Base-by-base conservation (phyloP, 2,797 vertebrate species). In the Sebastes trivittatus region DNA sequence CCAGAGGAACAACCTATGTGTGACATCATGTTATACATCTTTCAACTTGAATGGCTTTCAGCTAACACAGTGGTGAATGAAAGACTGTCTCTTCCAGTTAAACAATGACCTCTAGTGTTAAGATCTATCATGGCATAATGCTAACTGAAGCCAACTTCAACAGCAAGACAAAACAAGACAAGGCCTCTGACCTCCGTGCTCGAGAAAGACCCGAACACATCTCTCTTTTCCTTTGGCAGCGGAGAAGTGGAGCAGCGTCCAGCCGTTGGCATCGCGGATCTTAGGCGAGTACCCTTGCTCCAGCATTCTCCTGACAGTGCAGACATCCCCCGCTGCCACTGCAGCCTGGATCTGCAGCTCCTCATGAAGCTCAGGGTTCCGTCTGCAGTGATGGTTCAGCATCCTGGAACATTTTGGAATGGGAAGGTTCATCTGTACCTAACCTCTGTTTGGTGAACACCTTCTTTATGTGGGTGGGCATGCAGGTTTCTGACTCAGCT, bases 331-430 rank as follows among this genome's bases (percentile, higher is more conserved):
- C 0, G 98, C 97, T 3, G 98, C 98, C 84, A 99, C 98, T 0
- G 98, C 98, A 68, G 98, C 97, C 96, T 99, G 98, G 86, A 99
- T 99, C 97, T 99, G 98, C 96, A 99, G 94, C 95, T 99, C 98
- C 92, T 99, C 98, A 94, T 98, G 98, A 72, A 99, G 97, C 85
- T 99, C 98, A 78, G 98, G 97, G 95, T 99, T 99, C 94, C 98
- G 96, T 93, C 98, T 96, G 94, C 98, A 99, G 93, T 99, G 98
- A 95, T 99, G 98, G 96, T 98, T 98, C 96, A 99, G 97, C 98
- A 99, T 99, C 97, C 97, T 99, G 96, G 96, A 95, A 96, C 95
- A 95, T 96, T 92, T 94, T 80, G 82, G 93, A 90, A 96, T 85
- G 91, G 93, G 83, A 93, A 94, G 81, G 38, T 78, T 96, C 95